Evolutionary conservation across 2,888 invertebrate genomes (phyloP).

Genomic region (Loripinus fragilis): DNA sequence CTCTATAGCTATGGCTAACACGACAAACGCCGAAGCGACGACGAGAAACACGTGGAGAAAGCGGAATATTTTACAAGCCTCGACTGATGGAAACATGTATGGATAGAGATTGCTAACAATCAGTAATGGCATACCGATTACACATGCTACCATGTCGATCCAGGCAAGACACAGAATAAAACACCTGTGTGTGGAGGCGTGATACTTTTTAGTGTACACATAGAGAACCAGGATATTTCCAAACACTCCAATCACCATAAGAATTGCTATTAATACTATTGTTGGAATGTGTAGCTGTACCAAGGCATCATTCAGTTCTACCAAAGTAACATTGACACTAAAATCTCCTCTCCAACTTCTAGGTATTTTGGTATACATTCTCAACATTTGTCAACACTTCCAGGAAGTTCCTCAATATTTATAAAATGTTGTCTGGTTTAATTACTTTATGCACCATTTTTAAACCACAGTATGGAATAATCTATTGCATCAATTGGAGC

Average conservation of each 20-base stretch:
- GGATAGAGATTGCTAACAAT: slow-evolving; percentile 70
- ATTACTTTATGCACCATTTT: not conserved
- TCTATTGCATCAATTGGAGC: not conserved
- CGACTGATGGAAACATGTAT: slow-evolving; percentile 66
- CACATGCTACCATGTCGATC: slow-evolving; percentile 69
- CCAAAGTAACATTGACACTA: slow-evolving; percentile 51
- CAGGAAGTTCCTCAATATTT: not conserved
- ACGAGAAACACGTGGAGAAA: slow-evolving; percentile 65
- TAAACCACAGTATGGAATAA: not conserved
- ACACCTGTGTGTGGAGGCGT: slow-evolving; percentile 66
- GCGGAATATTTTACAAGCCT: slow-evolving; percentile 67
- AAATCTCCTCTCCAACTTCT: slow-evolving; percentile 39
- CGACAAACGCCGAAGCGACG: slow-evolving; percentile 69
- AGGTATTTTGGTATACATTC: slow-evolving; percentile 55
- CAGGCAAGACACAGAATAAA: slow-evolving; percentile 71
- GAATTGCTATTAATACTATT: slow-evolving; percentile 64
- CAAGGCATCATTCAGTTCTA: slow-evolving; percentile 58
- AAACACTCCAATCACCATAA: slow-evolving; percentile 69
- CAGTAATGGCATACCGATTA: slow-evolving; percentile 68
- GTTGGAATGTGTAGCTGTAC: slow-evolving; percentile 68
- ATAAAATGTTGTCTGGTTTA: not conserved
- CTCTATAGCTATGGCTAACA: slow-evolving; percentile 71
- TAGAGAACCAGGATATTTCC: slow-evolving; percentile 70
- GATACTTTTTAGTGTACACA: slow-evolving; percentile 68
- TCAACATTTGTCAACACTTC: not conserved